Base-by-base conservation (phyloP, 2,797 vertebrate genomes). In the Urocyon cinereoargenteus region DNA sequence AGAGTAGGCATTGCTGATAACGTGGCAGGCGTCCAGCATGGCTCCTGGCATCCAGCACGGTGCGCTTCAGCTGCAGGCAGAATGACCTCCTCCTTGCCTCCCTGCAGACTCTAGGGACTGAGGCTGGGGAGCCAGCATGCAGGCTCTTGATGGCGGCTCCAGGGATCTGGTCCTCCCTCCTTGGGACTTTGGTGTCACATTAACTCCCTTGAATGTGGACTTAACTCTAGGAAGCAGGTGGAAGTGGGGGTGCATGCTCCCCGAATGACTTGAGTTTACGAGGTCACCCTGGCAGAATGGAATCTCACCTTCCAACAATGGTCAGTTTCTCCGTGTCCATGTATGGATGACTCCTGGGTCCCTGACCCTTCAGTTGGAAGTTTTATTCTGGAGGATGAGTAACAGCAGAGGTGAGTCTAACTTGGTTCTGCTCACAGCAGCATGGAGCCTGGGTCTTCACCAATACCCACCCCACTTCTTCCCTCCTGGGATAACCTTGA, bases 41-140 rank as follows among this genome's bases (percentile, higher is more conserved):
- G 45, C 16, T 57, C 75, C 55, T 12, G 24, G 14, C 14, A 28
- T 9, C 24, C 31, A 2, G 24, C 18, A 45, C 5, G 51, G 11
- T 22, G 4, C 11, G 11, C 34, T 26, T 24, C 9, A 7, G 12
- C 45, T 57, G 2, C 2, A 0, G 0, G 12, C 13, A 6, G 5
- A 31, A 45, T 18, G 34, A 68, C 16, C n/a, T 19, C n/a, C 6
- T 3, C 3, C 10, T 18, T 0, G 11, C 31, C 26, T 73, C 49
- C 34, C 53, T n/a, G 64, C 68, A 28, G n/a, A 77, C 51, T 66
- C 51, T 12, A 3, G 4, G 45, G 21, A 8, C 59, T 3, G 7
- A 26, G 49, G 36, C 31, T 4, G 36, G 49, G 64, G 15, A 6
- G 7, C 28, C n/a, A 22, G 24, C 1, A 1, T 2, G 40, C 84